A percentile compares a stretch with the other conserved stretches of the same genome.
Conservation (phyloP, 2,113 vertebrate species). For the Paedocypris sp. region DNA sequence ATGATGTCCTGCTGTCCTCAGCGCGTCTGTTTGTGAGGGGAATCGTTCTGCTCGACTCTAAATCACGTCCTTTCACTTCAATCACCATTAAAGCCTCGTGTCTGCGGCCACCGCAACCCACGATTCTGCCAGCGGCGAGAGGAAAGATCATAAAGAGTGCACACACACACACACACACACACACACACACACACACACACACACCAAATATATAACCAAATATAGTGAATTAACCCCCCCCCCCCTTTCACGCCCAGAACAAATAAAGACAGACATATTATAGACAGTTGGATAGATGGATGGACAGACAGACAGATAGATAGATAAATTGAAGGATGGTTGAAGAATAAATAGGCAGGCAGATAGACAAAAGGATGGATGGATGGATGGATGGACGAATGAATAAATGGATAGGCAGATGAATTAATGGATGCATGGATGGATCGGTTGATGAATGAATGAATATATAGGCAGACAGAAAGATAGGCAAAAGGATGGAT, state of each 20-base stretch:
- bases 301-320: too few species aligned
- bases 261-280: background rate
- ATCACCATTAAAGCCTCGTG: conserved; percentile 30
- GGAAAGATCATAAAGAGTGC: conserved; percentile 11
- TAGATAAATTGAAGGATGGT: too few species aligned
- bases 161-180: background rate
- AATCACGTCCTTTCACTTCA: conserved; percentile 31
- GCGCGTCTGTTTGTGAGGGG: conserved; percentile 37
- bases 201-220: background rate
- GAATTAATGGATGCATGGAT: too few species aligned
- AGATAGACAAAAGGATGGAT: too few species aligned
- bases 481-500: too few species aligned
- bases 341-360: too few species aligned
- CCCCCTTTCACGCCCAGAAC: background rate
- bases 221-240: background rate
- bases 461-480: too few species aligned
- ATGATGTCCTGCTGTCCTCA: conserved; percentile 22
- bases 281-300: too few species aligned
- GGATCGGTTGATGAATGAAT: too few species aligned
- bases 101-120: conserved; percentile 18
- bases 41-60: background rate
- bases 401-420: too few species aligned
- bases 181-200: background rate
- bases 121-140: too few species aligned
- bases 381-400: too few species aligned